Evolutionary conservation across 1,140 invertebrate species (phyloP).

Genomic region (Steinernema khuongi): DNA sequence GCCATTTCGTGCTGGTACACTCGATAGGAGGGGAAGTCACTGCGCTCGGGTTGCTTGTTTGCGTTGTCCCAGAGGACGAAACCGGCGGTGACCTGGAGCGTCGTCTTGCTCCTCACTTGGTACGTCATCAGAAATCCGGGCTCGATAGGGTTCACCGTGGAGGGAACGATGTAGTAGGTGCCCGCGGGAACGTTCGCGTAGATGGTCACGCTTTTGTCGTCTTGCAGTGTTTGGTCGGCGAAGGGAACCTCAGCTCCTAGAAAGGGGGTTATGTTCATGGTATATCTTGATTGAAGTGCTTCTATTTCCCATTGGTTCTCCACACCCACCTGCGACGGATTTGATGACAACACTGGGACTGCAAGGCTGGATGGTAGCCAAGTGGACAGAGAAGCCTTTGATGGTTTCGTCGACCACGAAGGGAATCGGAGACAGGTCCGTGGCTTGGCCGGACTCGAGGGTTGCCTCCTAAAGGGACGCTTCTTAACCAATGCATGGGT

Average conservation of each 20-base stretch:
- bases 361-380: not conserved
- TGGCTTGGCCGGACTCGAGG: constrained; percentile 6
- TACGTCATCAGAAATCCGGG: not conserved
- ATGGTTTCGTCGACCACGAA: constrained; percentile 33
- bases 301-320: not conserved
- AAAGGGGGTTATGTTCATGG: not conserved
- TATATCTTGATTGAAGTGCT: not conserved
- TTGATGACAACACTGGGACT: constrained; percentile 25
- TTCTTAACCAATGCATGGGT: not conserved
- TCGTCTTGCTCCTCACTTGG: constrained; percentile 7
- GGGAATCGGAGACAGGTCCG: constrained; percentile 15
- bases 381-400: constrained; percentile 21
- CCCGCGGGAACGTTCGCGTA: not conserved
- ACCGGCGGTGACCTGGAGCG: not conserved
- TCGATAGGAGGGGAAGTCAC: constrained; percentile 14
- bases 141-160: not conserved
- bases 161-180: not conserved
- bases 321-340: constrained; percentile 5
- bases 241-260: constrained; percentile 4
- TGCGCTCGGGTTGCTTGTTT: constrained; percentile 18
- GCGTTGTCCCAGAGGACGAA: constrained; percentile 19
- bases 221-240: not conserved
- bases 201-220: not conserved
- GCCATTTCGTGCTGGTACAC: constrained; percentile 12
- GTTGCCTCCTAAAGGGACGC: not conserved